Evolutionary conservation across 2,888 invertebrate genomes (phyloP), one percentile per base, ranked within the genome.

Genomic region (Laothoe populi): DNA sequence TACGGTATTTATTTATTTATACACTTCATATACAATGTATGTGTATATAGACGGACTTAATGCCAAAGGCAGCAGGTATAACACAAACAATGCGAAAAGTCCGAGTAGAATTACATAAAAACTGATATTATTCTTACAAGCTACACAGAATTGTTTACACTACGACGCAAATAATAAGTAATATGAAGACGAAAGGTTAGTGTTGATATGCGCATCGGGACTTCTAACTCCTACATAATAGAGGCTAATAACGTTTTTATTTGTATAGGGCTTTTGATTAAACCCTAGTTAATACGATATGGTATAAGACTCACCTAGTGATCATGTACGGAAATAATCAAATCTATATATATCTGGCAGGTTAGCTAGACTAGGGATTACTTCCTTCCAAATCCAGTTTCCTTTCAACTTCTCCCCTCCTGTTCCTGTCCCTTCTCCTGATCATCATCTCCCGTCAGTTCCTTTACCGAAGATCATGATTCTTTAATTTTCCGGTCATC

Each of bases 171-270:
- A 31, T 16, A 31, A 31, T 53, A 53, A 53, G 26, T 31, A 16
- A 31, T 53, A 53, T 10, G 49, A 31, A 31, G 31, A 53, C 31
- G 49, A 16, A n/a, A 8, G 31, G 19, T 19, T 31, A 8, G 26
- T 48, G 31, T 31, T 53, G 24, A 26, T 60, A 40, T 57, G 49
- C 31, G 31, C 49, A 53, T 31, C 31, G 49, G 31, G 49, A 16
- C 31, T 31, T 16, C 31, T 31, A 24, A 48, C 48, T 31, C 21
- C 31, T 53, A 31, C 16, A 26, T 19, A 53, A 31, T 31, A 53
- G 16, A 53, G 31, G 16, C 31, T 19, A 31, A 53, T 31, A 53
- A 53, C 19, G 49, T 31, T 16, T 53, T 53, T 53, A 53, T 31
- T 53, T 53, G 49, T 53, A 31, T 16, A 31, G 49, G 4, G 16